Evolutionary conservation across 2,797 vertebrate species (phyloP).

Genomic region (Masticophis lateralis): DNA sequence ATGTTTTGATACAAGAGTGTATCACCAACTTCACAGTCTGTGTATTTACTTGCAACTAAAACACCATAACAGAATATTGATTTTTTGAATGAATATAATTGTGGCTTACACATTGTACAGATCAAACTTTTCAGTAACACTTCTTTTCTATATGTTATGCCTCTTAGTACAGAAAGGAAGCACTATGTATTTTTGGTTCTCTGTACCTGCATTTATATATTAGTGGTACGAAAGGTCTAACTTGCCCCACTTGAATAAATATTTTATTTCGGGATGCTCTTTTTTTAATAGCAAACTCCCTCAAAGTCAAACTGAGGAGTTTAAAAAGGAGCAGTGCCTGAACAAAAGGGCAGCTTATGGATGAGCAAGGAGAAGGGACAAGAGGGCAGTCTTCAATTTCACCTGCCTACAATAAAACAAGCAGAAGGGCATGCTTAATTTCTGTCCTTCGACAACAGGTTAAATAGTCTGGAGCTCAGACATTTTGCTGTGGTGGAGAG

Average conservation of each 20-base stretch:
- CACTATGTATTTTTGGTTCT: background rate
- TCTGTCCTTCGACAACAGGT: background rate
- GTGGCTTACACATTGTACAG: background rate
- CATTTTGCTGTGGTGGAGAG: background rate
- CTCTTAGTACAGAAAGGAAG: background rate
- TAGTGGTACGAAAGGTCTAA: background rate
- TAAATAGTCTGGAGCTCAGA: background rate
- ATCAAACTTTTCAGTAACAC: background rate
- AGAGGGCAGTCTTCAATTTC: background rate
- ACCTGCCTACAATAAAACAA: background rate
- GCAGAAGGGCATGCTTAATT: background rate
- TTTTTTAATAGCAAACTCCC: background rate
- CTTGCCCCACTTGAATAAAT: background rate
- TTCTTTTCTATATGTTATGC: background rate
- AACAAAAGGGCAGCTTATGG: background rate
- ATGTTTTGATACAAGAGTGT: background rate
- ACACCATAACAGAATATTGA: background rate
- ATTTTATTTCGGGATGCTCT: background rate
- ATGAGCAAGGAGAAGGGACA: background rate
- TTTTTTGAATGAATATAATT: background rate
- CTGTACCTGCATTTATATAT: background rate
- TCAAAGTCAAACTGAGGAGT: background rate
- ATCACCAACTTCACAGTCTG: background rate
- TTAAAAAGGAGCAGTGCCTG: background rate
- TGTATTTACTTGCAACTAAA: background rate